A percentile compares a stretch with the other conserved stretches of the same genome.
Conservation (phyloP, 2,113 vertebrate species). For the Cettia cetti region DNA sequence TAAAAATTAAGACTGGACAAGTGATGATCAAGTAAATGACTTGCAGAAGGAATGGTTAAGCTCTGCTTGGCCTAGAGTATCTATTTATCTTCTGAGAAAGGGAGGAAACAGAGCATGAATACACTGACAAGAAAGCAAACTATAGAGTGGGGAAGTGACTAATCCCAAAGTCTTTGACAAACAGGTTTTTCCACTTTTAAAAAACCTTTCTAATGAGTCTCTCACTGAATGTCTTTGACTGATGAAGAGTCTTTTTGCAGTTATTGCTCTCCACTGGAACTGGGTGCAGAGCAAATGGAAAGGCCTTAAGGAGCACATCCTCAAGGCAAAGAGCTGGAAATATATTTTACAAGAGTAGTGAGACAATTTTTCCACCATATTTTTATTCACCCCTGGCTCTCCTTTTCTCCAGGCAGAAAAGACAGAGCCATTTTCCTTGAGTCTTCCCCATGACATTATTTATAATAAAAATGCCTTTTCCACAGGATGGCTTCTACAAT, state of each 20-base stretch:
- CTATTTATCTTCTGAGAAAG: not conserved
- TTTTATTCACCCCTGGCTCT: not conserved
- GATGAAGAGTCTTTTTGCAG: slow-evolving; percentile 26
- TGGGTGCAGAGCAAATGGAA: slow-evolving; percentile 13
- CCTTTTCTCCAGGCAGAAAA: not conserved
- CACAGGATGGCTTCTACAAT: not conserved
- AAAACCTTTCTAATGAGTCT: not conserved
- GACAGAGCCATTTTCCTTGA: not conserved
- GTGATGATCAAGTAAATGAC: not conserved
- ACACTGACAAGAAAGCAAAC: not conserved
- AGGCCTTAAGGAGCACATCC: not conserved
- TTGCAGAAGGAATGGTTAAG: not conserved
- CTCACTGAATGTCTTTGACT: not conserved
- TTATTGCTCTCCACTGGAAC: not conserved
- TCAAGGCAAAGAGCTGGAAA: slow-evolving; percentile 9
- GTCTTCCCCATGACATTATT: not conserved
- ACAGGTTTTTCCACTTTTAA: not conserved
- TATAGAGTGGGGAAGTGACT: not conserved
- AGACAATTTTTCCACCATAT: not conserved
- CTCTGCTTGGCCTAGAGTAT: not conserved
- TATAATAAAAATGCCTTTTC: slow-evolving; percentile 35
- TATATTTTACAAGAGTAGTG: not conserved
- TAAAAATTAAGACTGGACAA: not conserved
- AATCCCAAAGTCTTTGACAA: not conserved
- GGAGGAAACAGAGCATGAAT: not conserved